These are phyloP conservation scores for Siniperca obscura DNA, from an alignment of 2,797 vertebrate genomes.

Conservation along the genomic window DNA sequence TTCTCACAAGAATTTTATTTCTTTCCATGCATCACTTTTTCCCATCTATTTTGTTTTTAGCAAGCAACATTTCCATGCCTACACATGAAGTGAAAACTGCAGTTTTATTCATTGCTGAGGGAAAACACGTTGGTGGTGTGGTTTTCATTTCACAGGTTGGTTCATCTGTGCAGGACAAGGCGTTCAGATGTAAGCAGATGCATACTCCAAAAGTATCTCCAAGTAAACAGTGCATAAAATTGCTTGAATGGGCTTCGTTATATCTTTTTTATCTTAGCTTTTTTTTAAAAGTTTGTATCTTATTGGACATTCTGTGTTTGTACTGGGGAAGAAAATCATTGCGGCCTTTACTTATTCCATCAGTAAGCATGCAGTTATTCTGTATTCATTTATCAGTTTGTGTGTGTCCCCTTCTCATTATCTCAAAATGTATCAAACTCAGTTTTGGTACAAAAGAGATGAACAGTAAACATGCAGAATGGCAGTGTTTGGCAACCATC, in stretches of 20 bases:
- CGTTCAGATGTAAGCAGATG: background rate
- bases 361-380: constrained; percentile 34
- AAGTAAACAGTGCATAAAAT: background rate
- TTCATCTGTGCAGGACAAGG: constrained; percentile 18
- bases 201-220: background rate
- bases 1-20: constrained; percentile 11
- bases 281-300: background rate
- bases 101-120: constrained; percentile 15
- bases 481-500: constrained; percentile 66
- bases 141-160: constrained; percentile 18
- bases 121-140: constrained; percentile 4
- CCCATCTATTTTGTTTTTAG: constrained; percentile 24
- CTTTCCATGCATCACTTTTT: background rate
- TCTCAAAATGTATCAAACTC: constrained; percentile 48
- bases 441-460: constrained; percentile 28
- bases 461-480: constrained; percentile 34
- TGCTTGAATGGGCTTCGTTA: background rate
- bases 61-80: constrained; percentile 69
- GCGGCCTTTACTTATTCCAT: background rate
- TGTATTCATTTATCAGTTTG: background rate
- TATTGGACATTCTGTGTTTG: background rate
- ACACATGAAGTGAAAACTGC: constrained; percentile 48
- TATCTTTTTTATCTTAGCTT: background rate
- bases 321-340: background rate
- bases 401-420: constrained; percentile 10